phyloP scores from a whole-genome alignment of 2,113 vertebrate genomes.

The Machaerirhynchus nigripectus region DNA sequence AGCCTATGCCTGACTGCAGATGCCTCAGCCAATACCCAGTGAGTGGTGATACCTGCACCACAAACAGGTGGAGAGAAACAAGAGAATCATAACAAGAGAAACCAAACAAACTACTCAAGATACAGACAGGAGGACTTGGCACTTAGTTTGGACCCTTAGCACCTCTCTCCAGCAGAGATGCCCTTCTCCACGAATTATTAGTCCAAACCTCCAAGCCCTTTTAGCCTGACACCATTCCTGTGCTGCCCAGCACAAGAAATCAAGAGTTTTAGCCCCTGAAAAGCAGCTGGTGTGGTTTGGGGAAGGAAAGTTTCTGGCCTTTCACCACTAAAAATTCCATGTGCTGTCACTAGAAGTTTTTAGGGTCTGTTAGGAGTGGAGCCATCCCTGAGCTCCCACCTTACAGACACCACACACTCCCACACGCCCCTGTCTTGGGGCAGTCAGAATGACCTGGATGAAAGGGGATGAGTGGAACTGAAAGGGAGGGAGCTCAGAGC shows the following conservation, averaged over 20 bases:
- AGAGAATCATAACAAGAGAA: neutral
- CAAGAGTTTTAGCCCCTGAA: neutral
- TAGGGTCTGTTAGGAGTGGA: neutral
- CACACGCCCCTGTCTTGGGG: neutral
- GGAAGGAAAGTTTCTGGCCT: neutral
- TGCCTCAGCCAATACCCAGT: neutral
- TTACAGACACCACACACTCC: neutral
- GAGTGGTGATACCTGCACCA: neutral
- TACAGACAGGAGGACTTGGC: neutral
- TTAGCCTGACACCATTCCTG: neutral
- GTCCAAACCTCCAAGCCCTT: neutral
- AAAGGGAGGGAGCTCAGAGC: neutral
- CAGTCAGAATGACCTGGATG: neutral
- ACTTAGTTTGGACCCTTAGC: neutral
- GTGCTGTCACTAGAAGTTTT: neutral
- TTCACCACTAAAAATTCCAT: neutral
- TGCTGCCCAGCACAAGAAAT: neutral
- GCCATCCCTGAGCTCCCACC: neutral
- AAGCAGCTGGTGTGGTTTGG: neutral
- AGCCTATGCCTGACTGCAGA: neutral
- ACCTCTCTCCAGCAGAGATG: neutral
- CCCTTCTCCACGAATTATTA: neutral
- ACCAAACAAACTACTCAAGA: fast-evolving
- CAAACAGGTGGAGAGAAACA: neutral
- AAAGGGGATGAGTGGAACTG: neutral